Conservation (phyloP, 2,797 vertebrate species). For the Nasua narica region DNA sequence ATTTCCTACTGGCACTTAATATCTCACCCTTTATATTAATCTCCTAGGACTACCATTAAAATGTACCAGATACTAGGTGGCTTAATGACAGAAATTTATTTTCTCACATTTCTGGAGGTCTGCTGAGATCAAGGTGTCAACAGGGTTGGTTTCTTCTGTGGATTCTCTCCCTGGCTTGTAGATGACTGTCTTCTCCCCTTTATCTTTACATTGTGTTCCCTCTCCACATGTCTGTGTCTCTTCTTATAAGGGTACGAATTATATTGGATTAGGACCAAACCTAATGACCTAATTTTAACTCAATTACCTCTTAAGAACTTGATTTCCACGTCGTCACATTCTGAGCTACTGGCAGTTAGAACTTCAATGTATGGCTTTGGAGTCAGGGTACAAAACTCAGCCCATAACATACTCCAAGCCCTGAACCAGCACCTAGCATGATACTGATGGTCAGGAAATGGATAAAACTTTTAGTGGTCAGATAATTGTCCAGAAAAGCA, state of each 20-base stretch:
- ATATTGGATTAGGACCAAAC: background rate
- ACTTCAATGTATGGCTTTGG: background rate
- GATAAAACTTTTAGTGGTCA: background rate
- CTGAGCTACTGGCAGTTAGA: background rate
- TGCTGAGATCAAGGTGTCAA: background rate
- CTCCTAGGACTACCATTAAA: background rate
- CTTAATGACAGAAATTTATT: background rate
- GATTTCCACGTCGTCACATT: background rate
- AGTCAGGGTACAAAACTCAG: background rate
- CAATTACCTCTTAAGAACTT: background rate
- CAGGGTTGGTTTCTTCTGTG: background rate
- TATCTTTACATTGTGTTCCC: background rate
- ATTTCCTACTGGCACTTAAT: background rate
- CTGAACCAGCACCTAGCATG: background rate
- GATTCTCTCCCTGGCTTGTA: background rate
- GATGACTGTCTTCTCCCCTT: background rate
- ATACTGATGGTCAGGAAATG: background rate
- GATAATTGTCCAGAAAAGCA: background rate
- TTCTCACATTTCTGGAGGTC: background rate
- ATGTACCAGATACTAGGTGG: background rate
- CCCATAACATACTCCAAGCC: background rate
- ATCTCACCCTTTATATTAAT: background rate
- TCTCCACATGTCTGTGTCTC: background rate
- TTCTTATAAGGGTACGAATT: background rate
- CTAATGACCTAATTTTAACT: background rate